Conservation (phyloP, 2,888 invertebrate species). For the Temnothorax unifasciatus region DNA sequence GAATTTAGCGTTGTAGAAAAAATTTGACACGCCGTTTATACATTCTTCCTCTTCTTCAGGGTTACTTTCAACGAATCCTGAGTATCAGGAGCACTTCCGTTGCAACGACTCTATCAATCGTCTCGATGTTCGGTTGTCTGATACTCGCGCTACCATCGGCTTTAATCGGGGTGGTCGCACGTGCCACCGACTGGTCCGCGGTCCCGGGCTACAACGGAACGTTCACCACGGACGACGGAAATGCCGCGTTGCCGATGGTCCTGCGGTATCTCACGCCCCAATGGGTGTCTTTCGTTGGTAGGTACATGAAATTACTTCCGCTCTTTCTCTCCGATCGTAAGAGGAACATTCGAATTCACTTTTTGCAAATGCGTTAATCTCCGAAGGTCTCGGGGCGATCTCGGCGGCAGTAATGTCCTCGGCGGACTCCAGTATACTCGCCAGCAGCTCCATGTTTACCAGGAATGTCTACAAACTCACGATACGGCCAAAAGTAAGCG, state of each 20-base stretch:
- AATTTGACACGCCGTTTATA: background rate
- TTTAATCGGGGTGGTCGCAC: conserved; percentile 90
- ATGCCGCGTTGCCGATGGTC: conserved; percentile 89
- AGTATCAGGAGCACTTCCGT: conserved; percentile 89
- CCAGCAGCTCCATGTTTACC: conserved; percentile 91
- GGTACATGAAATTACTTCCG: conserved; percentile 44
- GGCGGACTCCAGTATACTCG: conserved; percentile 91
- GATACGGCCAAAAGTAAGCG: conserved; percentile 89
- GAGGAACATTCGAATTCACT: background rate
- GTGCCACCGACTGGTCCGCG: conserved; percentile 88
- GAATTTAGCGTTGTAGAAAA: background rate
- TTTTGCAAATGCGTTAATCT: background rate
- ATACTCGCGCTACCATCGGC: conserved; percentile 90
- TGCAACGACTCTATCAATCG: conserved; percentile 89
- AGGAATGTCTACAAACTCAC: conserved; percentile 90
- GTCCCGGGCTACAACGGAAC: conserved; percentile 82
- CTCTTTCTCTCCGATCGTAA: background rate
- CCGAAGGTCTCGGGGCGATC: conserved; percentile 90
- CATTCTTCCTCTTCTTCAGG: conserved; percentile 78
- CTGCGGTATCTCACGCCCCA: conserved; percentile 88
- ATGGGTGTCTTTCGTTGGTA: conserved; percentile 89
- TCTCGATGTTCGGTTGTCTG: conserved; percentile 89
- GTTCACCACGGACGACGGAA: conserved; percentile 85
- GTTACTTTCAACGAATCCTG: conserved; percentile 91
- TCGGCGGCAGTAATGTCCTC: conserved; percentile 93